phyloP scores from a whole-genome alignment of 2,888 invertebrate genomes.

The Ferdinandea cuprea region DNA sequence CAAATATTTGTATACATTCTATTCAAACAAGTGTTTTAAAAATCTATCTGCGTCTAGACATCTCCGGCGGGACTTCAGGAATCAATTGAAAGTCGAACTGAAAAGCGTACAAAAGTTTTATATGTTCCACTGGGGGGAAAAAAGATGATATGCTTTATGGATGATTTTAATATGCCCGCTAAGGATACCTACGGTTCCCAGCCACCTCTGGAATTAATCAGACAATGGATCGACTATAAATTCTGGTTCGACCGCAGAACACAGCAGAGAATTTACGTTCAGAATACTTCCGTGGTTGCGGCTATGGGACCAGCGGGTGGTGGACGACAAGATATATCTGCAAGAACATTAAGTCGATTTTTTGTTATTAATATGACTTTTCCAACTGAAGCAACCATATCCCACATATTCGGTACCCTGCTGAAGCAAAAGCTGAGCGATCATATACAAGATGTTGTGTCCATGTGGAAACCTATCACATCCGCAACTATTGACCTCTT shows the following conservation, averaged over 20 bases:
- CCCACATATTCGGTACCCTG: constrained; percentile 93
- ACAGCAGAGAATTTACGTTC: constrained; percentile 90
- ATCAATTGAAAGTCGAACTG: constrained; percentile 92
- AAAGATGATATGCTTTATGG: constrained; percentile 93
- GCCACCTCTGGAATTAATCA: constrained; percentile 92
- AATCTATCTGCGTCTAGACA: constrained; percentile 84
- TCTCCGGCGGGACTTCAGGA: constrained; percentile 93
- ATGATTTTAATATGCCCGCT: constrained; percentile 96
- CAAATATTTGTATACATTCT: neutral
- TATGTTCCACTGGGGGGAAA: constrained; percentile 92
- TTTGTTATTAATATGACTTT: constrained; percentile 91
- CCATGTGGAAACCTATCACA: constrained; percentile 87
- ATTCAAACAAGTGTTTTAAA: neutral
- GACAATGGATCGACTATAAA: constrained; percentile 94
- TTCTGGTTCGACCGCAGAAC: constrained; percentile 94
- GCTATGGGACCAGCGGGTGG: constrained; percentile 95
- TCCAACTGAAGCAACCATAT: constrained; percentile 90
- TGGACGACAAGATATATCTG: constrained; percentile 90
- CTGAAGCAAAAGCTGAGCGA: constrained; percentile 89
- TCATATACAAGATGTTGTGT: constrained; percentile 91
- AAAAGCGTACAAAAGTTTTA: constrained; percentile 93
- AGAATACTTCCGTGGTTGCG: constrained; percentile 90
- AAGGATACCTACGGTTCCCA: constrained; percentile 95
- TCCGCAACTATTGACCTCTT: constrained; percentile 91
- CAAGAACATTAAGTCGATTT: constrained; percentile 91